Percentiles rank a stretch among this genome's conserved stretches.
These are phyloP conservation scores for Serranus cabrilla DNA, from an alignment of 2,797 vertebrate genomes.

Conservation along the genomic window DNA sequence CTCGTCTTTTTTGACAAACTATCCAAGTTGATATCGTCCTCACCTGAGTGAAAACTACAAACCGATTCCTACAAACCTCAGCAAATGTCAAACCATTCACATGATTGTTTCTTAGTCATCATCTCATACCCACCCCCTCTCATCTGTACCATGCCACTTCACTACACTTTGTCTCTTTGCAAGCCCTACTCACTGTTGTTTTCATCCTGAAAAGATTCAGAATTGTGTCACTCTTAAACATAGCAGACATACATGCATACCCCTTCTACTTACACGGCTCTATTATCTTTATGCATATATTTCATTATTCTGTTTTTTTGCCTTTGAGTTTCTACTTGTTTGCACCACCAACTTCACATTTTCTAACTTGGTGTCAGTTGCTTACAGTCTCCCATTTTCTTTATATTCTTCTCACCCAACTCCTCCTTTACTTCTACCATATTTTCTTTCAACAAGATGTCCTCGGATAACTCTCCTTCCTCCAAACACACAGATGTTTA, in stretches of 20 bases:
- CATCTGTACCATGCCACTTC: background rate
- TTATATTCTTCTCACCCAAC: conserved; percentile 1
- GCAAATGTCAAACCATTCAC: conserved; percentile 50
- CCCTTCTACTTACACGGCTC: background rate
- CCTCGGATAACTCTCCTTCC: background rate
- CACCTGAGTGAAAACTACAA: conserved; percentile 42
- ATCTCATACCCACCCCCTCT: background rate
- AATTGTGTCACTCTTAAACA: too few relatives aligned
- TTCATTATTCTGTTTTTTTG: too few relatives aligned
- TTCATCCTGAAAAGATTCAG: background rate
- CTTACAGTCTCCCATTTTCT: background rate
- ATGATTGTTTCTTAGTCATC: conserved; percentile 45
- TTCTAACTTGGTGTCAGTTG: background rate
- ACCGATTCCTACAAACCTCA: conserved; percentile 11
- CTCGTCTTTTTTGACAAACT: conserved; percentile 23
- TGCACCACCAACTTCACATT: background rate
- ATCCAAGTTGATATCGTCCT: conserved; percentile 26
- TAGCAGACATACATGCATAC: too few relatives aligned
- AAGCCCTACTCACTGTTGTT: background rate
- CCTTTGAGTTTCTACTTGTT: background rate
- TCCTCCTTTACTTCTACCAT: background rate
- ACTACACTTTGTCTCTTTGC: conserved; percentile 9
- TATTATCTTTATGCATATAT: background rate
- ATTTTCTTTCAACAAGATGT: background rate
- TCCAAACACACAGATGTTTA: conserved; percentile 11